These are phyloP conservation scores for Epinephelus coioides DNA, from an alignment of 2,797 vertebrate species.

Conservation along the genomic window DNA sequence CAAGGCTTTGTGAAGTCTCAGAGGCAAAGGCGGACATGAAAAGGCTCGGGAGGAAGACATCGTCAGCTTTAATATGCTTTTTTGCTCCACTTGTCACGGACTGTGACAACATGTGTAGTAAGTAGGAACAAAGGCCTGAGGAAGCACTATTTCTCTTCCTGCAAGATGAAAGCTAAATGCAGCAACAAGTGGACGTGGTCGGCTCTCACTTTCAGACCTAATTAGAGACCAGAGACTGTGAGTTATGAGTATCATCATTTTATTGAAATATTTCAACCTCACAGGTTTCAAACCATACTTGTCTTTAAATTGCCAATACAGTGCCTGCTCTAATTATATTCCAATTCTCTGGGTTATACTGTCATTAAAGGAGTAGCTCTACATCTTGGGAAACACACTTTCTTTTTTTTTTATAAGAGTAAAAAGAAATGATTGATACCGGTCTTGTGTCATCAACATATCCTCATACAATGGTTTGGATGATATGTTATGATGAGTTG, in stretches of 20 bases:
- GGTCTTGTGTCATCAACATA: not conserved
- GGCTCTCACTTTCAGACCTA: constrained; percentile 38
- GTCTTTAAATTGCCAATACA: not conserved
- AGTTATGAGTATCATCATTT: not conserved
- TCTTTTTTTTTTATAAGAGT: too few relatives aligned
- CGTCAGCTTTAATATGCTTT: constrained; percentile 38
- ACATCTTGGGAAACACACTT: not conserved
- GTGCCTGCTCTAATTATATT: not conserved
- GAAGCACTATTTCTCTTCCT: constrained; percentile 42
- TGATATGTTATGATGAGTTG: too few relatives aligned
- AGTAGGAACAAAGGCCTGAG: constrained; percentile 51
- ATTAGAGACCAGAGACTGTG: constrained; percentile 44
- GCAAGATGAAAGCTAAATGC: constrained; percentile 50
- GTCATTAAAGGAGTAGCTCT: not conserved
- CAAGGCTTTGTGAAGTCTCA: constrained; percentile 27
- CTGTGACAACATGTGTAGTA: constrained; percentile 46
- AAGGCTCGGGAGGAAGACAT: constrained; percentile 33
- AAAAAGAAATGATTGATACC: not conserved
- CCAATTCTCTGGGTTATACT: not conserved
- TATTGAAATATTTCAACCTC: not conserved
- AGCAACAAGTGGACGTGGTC: constrained; percentile 51
- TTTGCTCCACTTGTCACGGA: constrained; percentile 45
- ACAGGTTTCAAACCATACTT: not conserved
- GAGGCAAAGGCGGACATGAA: constrained; percentile 38
- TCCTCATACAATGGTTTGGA: too few relatives aligned